Evolutionary conservation across 2,797 vertebrate species (phyloP), one percentile per base, ranked within the genome.

Genomic region (Argentina silus): DNA sequence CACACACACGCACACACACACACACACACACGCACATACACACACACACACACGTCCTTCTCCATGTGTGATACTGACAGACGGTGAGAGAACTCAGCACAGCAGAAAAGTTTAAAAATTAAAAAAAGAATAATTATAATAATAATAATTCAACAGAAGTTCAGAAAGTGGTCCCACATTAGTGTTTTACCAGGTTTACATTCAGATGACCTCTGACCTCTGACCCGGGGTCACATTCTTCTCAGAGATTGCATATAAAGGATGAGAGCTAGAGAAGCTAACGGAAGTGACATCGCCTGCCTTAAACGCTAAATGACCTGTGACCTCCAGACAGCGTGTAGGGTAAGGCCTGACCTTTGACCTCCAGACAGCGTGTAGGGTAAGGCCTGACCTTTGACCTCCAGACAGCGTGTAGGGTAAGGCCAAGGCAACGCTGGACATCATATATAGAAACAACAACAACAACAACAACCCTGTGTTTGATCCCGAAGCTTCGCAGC

Each of bases 381-480:
- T 42, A 73, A 63, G 69, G 21, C 10, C 10, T 48, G 45, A 50
- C 48, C 6, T 50, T 66, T 59, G 53, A 75, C 43, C 47, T 14
- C 66, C 2, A 17, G 42, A 74, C 65, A 48, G 12, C 69, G 76
- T 69, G 42, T 17, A 21, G 56, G 47, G 61, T 10, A 19, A 59
- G 1, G 19, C 23, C 55, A n/a, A 70, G 19, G 15, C 50, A 53
- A 70, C 44, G 56, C 63, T 17, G 66, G 23, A 71, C 17, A 60
- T 45, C 42, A 76, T 1, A 69, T 36, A 36, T 36, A 36, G 27
- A 21, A 74, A 45, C 61, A 72, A 73, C n/a, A n/a, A n/a, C n/a
- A n/a, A n/a, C n/a, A n/a, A n/a, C n/a, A 42, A 84, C 10, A 81
- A 85, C 82, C 85, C 81, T 84, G 87, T 85, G 27, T 84, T 87